These are phyloP conservation scores for Drosophila diplacantha DNA, from an alignment of 2,888 invertebrate genomes.

Conservation along the genomic window DNA sequence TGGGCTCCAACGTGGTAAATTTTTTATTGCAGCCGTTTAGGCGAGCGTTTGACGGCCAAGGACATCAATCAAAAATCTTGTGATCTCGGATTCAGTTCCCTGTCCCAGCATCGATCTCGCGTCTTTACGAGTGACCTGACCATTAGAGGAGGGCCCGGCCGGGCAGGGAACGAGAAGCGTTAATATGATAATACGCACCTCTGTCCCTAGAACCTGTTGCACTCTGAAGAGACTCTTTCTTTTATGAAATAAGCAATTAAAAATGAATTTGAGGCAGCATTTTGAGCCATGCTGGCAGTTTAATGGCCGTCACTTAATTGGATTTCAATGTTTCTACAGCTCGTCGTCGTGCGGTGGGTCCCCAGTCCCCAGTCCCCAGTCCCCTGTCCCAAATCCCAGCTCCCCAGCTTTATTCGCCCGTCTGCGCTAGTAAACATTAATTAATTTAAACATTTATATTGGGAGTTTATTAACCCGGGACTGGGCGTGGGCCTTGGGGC, in stretches of 20 bases:
- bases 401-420: constrained; percentile 16
- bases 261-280: constrained; percentile 60
- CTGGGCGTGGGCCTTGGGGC: constrained; percentile 26
- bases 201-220: constrained; percentile 47
- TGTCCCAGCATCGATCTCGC: constrained; percentile 16
- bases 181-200: constrained; percentile 71
- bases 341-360: constrained; percentile 54
- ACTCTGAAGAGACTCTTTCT: constrained; percentile 20
- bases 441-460: constrained; percentile 70
- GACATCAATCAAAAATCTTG: constrained; percentile 68
- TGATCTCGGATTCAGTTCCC: constrained; percentile 15
- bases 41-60: constrained; percentile 66
- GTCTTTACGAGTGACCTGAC: constrained; percentile 42
- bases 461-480: constrained; percentile 61
- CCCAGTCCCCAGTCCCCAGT: background rate
- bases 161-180: constrained; percentile 48
- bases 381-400: constrained; percentile 25
- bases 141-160: constrained; percentile 39
- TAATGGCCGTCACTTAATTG: constrained; percentile 67
- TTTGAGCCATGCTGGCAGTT: constrained; percentile 62
- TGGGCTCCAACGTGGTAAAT: constrained; percentile 69
- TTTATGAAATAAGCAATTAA: constrained; percentile 72
- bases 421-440: constrained; percentile 61
- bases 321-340: constrained; percentile 65
- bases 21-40: constrained; percentile 72